These are phyloP conservation scores for Pocillopora verrucosa DNA, from an alignment of 64 coral and sea anemone species.

Conservation along the genomic window DNA sequence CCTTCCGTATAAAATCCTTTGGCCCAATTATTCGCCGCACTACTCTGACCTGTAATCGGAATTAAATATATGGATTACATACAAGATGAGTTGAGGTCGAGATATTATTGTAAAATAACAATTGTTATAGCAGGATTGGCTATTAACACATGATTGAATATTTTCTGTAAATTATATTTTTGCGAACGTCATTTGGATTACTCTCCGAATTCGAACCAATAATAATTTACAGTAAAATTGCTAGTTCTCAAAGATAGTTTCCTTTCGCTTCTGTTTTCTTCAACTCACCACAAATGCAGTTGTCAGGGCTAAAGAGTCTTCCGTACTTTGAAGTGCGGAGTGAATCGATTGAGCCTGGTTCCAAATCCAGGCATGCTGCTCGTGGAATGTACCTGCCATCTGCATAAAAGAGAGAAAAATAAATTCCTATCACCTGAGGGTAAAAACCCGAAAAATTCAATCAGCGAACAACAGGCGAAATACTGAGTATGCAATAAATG, in stretches of 20 bases:
- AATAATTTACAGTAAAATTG: no score
- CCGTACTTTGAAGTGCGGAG: slow-evolving; percentile 83
- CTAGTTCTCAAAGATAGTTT: no score
- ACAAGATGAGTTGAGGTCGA: no score
- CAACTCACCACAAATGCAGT: slow-evolving; percentile 78
- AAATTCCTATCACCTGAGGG: neutral
- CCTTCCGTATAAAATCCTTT: slow-evolving; percentile 96
- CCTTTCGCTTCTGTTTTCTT: neutral
- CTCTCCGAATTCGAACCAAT: no score
- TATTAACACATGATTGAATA: no score
- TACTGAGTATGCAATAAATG: no score
- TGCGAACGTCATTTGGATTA: no score
- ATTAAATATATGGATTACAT: neutral
- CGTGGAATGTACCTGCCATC: slow-evolving; percentile 88
- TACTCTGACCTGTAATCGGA: slow-evolving; percentile 67
- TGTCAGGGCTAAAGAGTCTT: slow-evolving; percentile 82
- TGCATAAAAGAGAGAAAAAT: neutral
- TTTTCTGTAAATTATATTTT: no score
- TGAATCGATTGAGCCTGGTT: slow-evolving; percentile 87
- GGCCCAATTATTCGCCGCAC: slow-evolving; percentile 93
- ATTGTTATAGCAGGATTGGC: no score
- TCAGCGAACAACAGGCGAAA: no score
- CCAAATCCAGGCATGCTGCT: slow-evolving; percentile 82
- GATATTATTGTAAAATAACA: no score
- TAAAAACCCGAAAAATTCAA: neutral